Evolutionary conservation across 2,888 invertebrate genomes (phyloP), one percentile per base, ranked within the genome.

Genomic region (Odontothrips loti): DNA sequence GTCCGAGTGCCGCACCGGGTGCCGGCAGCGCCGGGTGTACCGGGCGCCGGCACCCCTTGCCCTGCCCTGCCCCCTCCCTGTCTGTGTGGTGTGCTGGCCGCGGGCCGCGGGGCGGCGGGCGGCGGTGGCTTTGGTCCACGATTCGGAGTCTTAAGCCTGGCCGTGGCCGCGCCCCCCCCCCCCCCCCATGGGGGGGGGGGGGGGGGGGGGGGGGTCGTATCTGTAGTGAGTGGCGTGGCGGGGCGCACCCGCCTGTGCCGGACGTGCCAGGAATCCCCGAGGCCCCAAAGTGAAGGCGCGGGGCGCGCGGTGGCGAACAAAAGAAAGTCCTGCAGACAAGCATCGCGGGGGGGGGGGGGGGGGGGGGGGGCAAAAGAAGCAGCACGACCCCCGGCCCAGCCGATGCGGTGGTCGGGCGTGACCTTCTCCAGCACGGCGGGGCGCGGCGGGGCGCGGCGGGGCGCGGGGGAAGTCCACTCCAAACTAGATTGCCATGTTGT

Each of bases 251-350:
- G 68, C 68, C 68, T 75, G 68, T 27, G 68, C 68, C 27, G 68
- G 68, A 75, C 68, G 68, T 75, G 68, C 68, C 68, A 27, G 27
- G 68, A 75, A 75, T 75, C 68, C 27, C 68, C 68, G 68, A 75
- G 68, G 68, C 68, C 68, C 68, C 27, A 10, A 75, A 75, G 68
- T 75, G 68, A 27, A 27, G 68, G 68, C 68, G 23, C 23, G 23
- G 68, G 23, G 9, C 23, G 23, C 68, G 23, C 68, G 68, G 27
- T 27, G 9, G 27, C 68, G 27, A 75, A 75, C 68, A 43, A 75
- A 75, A 75, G 68, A 75, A 75, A 75, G 68, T 75, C 68, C 68
- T 27, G 68, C 68, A 75, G 68, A 75, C 68, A 75, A 27, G 68
- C 68, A 75, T 75, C 27, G 15, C 58, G 58, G 1, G 58, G 15